Evolutionary conservation across 2,113 vertebrate species (phyloP).

Genomic region (Tachuris rubrigastra): DNA sequence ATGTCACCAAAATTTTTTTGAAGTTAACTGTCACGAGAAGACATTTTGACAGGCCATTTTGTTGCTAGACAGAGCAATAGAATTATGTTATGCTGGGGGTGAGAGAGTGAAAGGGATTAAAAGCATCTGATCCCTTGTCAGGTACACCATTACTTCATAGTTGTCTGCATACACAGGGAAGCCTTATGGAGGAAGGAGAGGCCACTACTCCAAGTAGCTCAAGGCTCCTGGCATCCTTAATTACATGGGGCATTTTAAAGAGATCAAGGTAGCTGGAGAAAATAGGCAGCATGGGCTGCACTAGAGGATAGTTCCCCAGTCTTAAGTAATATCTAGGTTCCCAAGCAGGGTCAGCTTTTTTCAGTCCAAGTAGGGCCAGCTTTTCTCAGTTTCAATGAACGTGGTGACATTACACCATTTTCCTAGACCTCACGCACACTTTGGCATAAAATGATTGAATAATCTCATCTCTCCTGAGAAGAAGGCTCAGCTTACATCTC

Average conservation of each 20-base stretch:
- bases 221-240: neutral
- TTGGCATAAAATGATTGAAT: neutral
- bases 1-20: conserved; percentile 41
- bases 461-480: neutral
- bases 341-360: neutral
- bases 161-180: neutral
- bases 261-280: neutral
- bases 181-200: neutral
- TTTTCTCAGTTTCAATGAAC: neutral
- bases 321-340: neutral
- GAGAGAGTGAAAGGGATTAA: neutral
- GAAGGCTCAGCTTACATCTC: neutral
- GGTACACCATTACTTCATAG: neutral
- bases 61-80: neutral
- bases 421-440: neutral
- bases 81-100: neutral
- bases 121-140: neutral
- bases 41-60: conserved; percentile 55
- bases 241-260: neutral
- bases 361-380: neutral
- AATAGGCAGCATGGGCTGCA: neutral
- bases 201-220: neutral
- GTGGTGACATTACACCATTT: neutral
- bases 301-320: neutral
- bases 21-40: conserved; percentile 34